These are phyloP conservation scores for Saturnia pavonia DNA, from an alignment of 2,888 invertebrate species.

Conservation along the genomic window DNA sequence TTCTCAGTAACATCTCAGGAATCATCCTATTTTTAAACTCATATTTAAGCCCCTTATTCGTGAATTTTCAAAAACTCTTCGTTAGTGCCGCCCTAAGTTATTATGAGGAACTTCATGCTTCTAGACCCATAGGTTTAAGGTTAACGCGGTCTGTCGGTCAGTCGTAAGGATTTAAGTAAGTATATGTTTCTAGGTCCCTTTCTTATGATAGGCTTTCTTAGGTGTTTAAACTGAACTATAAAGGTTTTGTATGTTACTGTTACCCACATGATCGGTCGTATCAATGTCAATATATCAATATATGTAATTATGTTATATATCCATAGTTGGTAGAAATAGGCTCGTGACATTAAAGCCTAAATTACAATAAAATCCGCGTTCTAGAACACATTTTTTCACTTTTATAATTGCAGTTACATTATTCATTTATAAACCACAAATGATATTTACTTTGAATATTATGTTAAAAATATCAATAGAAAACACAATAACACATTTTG, in stretches of 20 bases:
- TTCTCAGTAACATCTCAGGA: too few relatives aligned
- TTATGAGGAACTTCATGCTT: too few relatives aligned
- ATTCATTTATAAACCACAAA: background rate
- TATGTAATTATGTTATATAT: background rate
- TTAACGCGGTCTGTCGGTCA: too few relatives aligned
- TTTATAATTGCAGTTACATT: background rate
- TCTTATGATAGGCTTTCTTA: too few relatives aligned
- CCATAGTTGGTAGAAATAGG: background rate
- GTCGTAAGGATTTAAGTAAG: too few relatives aligned
- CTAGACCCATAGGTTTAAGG: too few relatives aligned
- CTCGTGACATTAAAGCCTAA: background rate
- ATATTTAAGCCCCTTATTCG: too few relatives aligned
- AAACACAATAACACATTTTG: background rate
- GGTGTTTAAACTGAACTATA: too few relatives aligned
- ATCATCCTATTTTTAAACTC: too few relatives aligned
- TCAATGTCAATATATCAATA: background rate
- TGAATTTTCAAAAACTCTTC: too few relatives aligned
- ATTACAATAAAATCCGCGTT: background rate
- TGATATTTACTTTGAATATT: background rate
- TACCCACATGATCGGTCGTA: background rate
- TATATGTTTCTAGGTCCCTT: background rate
- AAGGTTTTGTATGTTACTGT: background rate
- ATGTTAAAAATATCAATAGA: background rate
- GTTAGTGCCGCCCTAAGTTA: too few relatives aligned
- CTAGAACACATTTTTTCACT: background rate